phyloP scores from a whole-genome alignment of 2,888 invertebrate species.

The Macrostomum cliftonense region DNA sequence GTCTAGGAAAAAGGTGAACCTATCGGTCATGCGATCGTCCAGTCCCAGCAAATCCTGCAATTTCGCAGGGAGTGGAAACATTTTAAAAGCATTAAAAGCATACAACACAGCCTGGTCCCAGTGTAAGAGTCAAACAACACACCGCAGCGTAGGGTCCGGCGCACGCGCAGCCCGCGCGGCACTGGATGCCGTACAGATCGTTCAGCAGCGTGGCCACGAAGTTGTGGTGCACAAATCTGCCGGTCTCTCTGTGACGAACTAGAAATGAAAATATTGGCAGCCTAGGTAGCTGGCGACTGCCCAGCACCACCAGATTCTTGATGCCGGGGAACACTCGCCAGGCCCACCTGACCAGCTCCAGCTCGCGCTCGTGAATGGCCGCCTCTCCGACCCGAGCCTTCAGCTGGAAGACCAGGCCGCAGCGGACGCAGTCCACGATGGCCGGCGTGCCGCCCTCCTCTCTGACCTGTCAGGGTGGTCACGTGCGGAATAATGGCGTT shows the following conservation, averaged over 20 bases:
- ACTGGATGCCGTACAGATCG: conserved; percentile 75
- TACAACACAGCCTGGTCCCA: no score
- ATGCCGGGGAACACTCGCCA: conserved; percentile 1
- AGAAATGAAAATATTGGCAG: conserved; percentile 68
- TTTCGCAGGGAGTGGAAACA: no score
- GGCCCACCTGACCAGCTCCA: background rate
- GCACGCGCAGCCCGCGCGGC: conserved; percentile 45
- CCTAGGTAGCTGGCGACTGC: conserved; percentile 34
- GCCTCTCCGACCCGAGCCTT: conserved; percentile 58
- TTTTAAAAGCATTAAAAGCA: no score
- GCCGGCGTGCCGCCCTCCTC: conserved; percentile 58
- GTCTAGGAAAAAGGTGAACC: conserved; percentile 52
- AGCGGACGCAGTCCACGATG: conserved; percentile 60
- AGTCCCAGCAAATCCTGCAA: conserved; percentile 55
- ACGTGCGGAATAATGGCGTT: no score
- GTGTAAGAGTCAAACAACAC: no score
- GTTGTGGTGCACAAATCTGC: conserved; percentile 57
- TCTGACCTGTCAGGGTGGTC: conserved; percentile 17
- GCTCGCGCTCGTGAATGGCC: conserved; percentile 45
- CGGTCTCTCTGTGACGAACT: conserved; percentile 50
- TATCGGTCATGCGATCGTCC: conserved; percentile 52
- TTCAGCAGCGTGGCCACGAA: conserved; percentile 66
- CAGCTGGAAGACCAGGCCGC: conserved; percentile 65
- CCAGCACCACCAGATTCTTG: conserved; percentile 1
- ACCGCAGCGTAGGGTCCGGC: conserved; percentile 56